Base-by-base conservation (phyloP, 1,140 invertebrate species). In the Sarcophaga peregrina region DNA sequence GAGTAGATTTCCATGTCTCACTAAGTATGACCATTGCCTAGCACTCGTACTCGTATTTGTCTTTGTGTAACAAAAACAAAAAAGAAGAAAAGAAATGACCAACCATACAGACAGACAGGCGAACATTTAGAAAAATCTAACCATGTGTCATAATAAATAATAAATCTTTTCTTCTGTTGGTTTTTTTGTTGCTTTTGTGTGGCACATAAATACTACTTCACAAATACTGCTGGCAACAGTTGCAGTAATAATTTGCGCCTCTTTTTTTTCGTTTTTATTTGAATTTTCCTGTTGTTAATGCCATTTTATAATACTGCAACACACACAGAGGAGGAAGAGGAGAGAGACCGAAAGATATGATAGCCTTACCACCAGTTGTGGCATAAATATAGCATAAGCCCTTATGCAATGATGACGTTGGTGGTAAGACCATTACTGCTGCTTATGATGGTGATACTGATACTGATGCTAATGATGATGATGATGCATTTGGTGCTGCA, bases 91-190 rank as follows among this genome's bases (percentile, higher is more conserved):
- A 78, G 50, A 78, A 78, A 20, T 78, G 75, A 78, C 75, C 75
- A 78, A 50, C 75, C 75, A 50, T 17, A 25, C 37, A 75, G 11
- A 13, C 73, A 13, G 73, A 75, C 73, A 45, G 13, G 46, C 73
- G 11, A 17, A 50, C 74, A 5, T 76, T 47, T n/a, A 48, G 13
- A 48, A 78, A n/a, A 78, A 17, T 10, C n/a, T 25, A 10, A 78
- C 17, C 75, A 78, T 78, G 75, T 78, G 75, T 78, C 75, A 78
- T 78, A 78, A 78, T 76, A 76, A 76, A 76, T 76, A 76, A 76
- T 52, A 78, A 78, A 78, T 78, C 75, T 78, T 52, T n/a, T 17
- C 20, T 15, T 74, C 13, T 46, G 72, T 17, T 20, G 75, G 17
- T 15, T 47, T n/a, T n/a, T n/a, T n/a, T n/a, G n/a, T n/a, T 72